These are phyloP conservation scores for Drosophila watanabei DNA, from an alignment of 1,140 invertebrate genomes.

Conservation along the genomic window DNA sequence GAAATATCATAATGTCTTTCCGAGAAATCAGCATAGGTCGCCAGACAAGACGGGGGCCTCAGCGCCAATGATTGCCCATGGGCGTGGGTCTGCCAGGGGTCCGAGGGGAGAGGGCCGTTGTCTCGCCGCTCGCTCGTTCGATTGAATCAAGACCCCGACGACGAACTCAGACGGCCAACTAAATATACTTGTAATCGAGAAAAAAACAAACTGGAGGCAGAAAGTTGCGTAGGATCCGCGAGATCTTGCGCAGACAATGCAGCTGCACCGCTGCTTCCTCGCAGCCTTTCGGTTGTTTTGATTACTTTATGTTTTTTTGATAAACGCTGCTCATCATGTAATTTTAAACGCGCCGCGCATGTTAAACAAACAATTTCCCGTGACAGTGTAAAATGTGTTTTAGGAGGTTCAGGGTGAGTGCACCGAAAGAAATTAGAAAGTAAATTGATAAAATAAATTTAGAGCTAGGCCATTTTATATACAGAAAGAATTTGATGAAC, in stretches of 20 bases:
- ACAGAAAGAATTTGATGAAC: background rate
- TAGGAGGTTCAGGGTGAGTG: background rate
- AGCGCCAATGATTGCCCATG: conserved; percentile 67
- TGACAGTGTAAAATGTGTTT: conserved; percentile 77
- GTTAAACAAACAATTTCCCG: conserved; percentile 83
- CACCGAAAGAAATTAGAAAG: background rate
- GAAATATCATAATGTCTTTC: conserved; percentile 77
- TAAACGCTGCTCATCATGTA: conserved; percentile 82
- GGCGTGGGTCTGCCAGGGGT: conserved; percentile 21
- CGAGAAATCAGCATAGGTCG: conserved; percentile 81
- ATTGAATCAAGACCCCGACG: conserved; percentile 78
- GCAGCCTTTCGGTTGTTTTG: conserved; percentile 29
- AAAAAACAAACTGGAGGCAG: conserved; percentile 34
- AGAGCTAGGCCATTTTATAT: background rate
- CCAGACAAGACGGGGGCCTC: conserved; percentile 38
- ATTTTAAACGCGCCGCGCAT: conserved; percentile 81
- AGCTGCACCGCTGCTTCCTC: conserved; percentile 16
- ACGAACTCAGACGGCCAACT: conserved; percentile 70
- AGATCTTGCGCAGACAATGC: conserved; percentile 45
- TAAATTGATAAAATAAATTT: background rate
- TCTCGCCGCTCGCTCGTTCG: conserved; percentile 51
- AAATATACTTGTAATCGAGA: conserved; percentile 76
- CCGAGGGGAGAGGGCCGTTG: conserved; percentile 17
- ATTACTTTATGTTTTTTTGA: conserved; percentile 64
- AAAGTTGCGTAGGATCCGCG: conserved; percentile 73